phyloP scores from a whole-genome alignment of 2,888 invertebrate species.

The Megaustenia siamemsis region DNA sequence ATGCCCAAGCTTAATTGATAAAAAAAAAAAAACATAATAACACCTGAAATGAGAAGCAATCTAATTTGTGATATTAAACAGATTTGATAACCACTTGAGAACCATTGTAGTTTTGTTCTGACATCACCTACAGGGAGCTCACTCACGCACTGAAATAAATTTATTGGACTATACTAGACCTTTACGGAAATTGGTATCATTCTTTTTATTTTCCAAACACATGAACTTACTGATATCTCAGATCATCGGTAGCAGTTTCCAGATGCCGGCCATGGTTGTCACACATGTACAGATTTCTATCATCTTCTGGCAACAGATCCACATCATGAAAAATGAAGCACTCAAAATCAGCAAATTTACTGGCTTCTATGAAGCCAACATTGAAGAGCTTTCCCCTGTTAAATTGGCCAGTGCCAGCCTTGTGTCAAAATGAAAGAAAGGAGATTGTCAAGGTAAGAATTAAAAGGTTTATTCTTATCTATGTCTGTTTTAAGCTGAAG shows the following conservation, averaged over 20 bases:
- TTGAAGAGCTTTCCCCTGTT: conserved; percentile 77
- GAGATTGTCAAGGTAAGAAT: background rate
- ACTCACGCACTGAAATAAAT: too few relatives aligned
- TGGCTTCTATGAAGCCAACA: conserved; percentile 74
- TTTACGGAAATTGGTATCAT: background rate
- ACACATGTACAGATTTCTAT: conserved; percentile 80
- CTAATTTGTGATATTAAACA: too few relatives aligned
- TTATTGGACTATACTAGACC: too few relatives aligned
- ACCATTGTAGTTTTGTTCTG: too few relatives aligned
- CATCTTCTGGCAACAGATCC: conserved; percentile 81
- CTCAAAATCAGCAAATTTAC: conserved; percentile 69
- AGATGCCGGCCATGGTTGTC: conserved; percentile 80
- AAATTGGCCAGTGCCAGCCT: conserved; percentile 73
- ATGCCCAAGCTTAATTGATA: too few relatives aligned
- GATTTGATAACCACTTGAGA: too few relatives aligned
- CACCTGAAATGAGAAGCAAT: too few relatives aligned
- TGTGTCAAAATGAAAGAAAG: conserved; percentile 33
- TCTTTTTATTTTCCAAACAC: background rate
- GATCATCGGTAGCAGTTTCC: conserved; percentile 80
- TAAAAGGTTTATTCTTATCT: too few relatives aligned
- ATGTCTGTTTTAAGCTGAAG: too few relatives aligned
- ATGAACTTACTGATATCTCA: conserved; percentile 80
- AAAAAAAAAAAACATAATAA: too few relatives aligned
- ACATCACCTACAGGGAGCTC: too few relatives aligned
- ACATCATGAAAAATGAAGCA: conserved; percentile 79